Percentiles rank a stretch among this genome's conserved stretches.
These are phyloP conservation scores for Cryptosula pallasiana DNA, from an alignment of 2,888 invertebrate genomes.

Conservation along the genomic window DNA sequence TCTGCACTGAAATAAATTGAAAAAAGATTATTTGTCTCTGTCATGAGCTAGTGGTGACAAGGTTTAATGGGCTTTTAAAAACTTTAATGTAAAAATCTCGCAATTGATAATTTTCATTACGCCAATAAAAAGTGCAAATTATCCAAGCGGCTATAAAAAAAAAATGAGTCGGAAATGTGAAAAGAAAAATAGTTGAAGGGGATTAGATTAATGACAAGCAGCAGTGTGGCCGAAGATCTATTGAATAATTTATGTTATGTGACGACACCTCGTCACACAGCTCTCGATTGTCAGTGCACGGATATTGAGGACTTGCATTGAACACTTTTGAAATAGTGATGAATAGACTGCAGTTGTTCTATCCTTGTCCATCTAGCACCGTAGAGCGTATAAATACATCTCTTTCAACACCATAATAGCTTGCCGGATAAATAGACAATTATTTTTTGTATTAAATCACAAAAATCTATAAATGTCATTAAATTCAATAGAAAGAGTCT, in stretches of 20 bases:
- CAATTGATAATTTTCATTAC: too few species aligned
- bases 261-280: background rate
- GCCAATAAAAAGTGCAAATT: too few species aligned
- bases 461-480: slow-evolving; percentile 21
- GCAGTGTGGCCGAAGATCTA: background rate
- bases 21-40: too few species aligned
- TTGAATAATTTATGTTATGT: background rate
- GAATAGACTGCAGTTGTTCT: background rate
- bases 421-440: background rate
- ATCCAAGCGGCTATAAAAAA: too few species aligned
- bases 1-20: too few species aligned
- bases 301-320: background rate
- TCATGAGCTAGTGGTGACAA: too few species aligned
- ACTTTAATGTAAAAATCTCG: too few species aligned
- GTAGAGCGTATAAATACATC: background rate
- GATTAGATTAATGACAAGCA: too few species aligned
- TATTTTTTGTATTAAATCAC: slow-evolving; percentile 8
- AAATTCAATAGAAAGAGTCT: background rate
- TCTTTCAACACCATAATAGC: background rate
- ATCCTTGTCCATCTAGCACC: background rate
- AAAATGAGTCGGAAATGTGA: too few species aligned
- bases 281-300: background rate
- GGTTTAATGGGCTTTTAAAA: too few species aligned
- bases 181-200: too few species aligned
- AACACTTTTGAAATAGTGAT: background rate